Base-by-base conservation (phyloP, 2,888 invertebrate species). In the Melieria omissa region DNA sequence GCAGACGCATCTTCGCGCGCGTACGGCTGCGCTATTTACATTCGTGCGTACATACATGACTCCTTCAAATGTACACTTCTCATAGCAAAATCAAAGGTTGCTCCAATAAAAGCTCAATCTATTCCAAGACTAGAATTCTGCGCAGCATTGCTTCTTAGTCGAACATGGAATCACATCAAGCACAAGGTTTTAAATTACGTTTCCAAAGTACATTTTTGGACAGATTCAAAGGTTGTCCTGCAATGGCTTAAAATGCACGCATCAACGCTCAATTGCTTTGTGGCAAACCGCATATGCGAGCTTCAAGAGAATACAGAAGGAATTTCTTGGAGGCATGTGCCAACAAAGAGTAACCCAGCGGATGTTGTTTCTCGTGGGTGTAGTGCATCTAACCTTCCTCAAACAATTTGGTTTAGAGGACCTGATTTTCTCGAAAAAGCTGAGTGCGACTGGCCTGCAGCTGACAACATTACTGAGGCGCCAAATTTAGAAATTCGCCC, bases 71-170 rank as follows among this genome's bases (percentile, higher is more conserved):
- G 9, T 29, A 9, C 57, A 6, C 14, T 57, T 57, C 42, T 66
- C 9, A 67, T 67, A 14, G 71, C 71, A 44, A 75, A 75, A 44
- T 75, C 74, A n/a, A 74, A 71, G 44, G 71, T 75, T 16, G 72
- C 74, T 16, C 71, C 73, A 29, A 57, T 2, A 7, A 62, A 66
- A 41, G 63, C 63, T 5, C 16, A 47, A 44, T 66, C 57, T 7
- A n/a, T 73, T 29, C 73, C 66, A 42, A 57, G 60, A 29, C 49
- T 70, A 8, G 70, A 70, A 54, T 47, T 73, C 42, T 65, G 58
- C 52, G 73, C 70, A n/a, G 73, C 69, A 5, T 14, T 65, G 6
- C 41, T 72, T 4, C 45, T 72, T 9, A 16, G 64, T 46, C 45
- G n/a, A 46, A 64, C 70, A 10, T 70, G 64, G 64, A 10, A 55